These are phyloP conservation scores for Dendrolimus kikuchii DNA, from an alignment of 1,140 invertebrate genomes.

Conservation along the genomic window DNA sequence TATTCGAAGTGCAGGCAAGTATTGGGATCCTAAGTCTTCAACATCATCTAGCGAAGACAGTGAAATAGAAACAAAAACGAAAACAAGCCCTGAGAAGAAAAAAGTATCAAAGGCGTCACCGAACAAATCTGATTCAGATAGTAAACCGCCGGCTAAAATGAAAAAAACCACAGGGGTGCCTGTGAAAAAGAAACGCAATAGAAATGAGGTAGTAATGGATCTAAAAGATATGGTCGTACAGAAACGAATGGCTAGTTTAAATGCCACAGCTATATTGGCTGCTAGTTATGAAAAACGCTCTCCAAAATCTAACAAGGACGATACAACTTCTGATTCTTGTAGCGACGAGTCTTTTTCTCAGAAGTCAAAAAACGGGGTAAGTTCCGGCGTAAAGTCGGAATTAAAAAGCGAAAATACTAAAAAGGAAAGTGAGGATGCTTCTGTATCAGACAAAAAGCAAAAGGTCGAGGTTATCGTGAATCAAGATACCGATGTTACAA, in stretches of 20 bases:
- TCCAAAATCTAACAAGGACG: slow-evolving; percentile 72
- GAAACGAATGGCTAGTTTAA: slow-evolving; percentile 93
- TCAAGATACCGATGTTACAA: slow-evolving; percentile 89
- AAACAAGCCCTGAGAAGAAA: slow-evolving; percentile 47
- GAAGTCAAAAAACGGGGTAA: slow-evolving; percentile 64
- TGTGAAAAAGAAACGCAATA: slow-evolving; percentile 61
- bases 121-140: slow-evolving; percentile 63
- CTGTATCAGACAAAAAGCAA: slow-evolving; percentile 72
- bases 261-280: slow-evolving; percentile 92
- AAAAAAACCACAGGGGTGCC: slow-evolving; percentile 54
- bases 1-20: slow-evolving; percentile 82
- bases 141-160: slow-evolving; percentile 52
- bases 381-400: slow-evolving; percentile 66
- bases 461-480: slow-evolving; percentile 81
- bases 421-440: slow-evolving; percentile 70
- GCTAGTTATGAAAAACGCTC: slow-evolving; percentile 89
- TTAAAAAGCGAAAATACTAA: slow-evolving; percentile 73
- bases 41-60: slow-evolving; percentile 73
- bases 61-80: slow-evolving; percentile 62
- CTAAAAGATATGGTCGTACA: slow-evolving; percentile 90
- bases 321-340: slow-evolving; percentile 66
- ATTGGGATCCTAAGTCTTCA: slow-evolving; percentile 84
- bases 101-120: slow-evolving; percentile 48
- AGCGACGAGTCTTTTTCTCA: slow-evolving; percentile 71
- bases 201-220: slow-evolving; percentile 84